phyloP scores from a whole-genome alignment of 2,888 invertebrate species.

The Cybosia mesomella region DNA sequence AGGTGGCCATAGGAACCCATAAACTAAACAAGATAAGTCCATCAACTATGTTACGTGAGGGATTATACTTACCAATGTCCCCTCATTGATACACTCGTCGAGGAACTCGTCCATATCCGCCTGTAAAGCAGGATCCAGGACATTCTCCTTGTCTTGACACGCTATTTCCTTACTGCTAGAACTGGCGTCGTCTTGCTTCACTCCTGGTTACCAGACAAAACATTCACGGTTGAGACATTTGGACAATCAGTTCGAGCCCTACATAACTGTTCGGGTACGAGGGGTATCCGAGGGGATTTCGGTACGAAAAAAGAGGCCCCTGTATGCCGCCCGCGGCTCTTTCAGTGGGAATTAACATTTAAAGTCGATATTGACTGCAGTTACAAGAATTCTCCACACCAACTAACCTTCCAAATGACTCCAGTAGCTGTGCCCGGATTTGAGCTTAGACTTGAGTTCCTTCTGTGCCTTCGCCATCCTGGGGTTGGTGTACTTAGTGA shows the following conservation, averaged over 20 bases:
- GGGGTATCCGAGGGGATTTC: too few species aligned
- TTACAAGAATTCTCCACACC: too few species aligned
- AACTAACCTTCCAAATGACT: constrained; percentile 73
- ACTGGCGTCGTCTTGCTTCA: constrained; percentile 60
- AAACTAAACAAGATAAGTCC: too few species aligned
- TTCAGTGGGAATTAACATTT: too few species aligned
- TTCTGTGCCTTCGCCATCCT: constrained; percentile 79
- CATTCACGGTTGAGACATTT: background rate
- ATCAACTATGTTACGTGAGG: background rate
- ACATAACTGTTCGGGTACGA: too few species aligned
- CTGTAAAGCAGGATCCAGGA: constrained; percentile 74
- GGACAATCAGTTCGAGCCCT: too few species aligned
- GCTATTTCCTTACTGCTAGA: constrained; percentile 51
- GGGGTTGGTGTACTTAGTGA: constrained; percentile 85
- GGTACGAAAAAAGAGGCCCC: too few species aligned
- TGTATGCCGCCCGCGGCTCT: too few species aligned
- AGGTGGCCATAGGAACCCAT: too few species aligned
- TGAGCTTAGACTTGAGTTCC: constrained; percentile 69
- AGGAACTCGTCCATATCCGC: constrained; percentile 90
- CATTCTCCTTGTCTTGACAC: constrained; percentile 63
- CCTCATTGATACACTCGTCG: constrained; percentile 87
- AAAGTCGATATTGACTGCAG: too few species aligned
- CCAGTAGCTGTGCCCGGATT: constrained; percentile 76
- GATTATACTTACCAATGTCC: constrained; percentile 84
- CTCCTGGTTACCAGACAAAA: constrained; percentile 53